Conservation (phyloP, 2,888 invertebrate genomes). For the Nephrotoma appendiculata region DNA sequence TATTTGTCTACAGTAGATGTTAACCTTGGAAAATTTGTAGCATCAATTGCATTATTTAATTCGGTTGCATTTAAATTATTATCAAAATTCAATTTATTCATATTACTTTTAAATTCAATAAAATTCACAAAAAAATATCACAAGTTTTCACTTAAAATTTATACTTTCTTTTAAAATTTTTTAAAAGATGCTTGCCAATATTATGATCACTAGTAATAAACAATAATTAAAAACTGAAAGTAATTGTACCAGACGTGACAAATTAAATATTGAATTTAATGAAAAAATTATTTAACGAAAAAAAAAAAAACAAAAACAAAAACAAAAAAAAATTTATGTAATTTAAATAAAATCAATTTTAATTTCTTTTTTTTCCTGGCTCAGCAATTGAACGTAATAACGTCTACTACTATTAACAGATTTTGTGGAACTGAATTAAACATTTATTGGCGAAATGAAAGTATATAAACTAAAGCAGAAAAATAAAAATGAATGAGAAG, state of each 20-base stretch:
- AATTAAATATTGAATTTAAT: not conserved
- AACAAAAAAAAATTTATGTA: not conserved
- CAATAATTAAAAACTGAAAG: not conserved
- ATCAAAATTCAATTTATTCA: not conserved
- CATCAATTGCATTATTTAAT: constrained; percentile 32
- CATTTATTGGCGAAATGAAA: not conserved
- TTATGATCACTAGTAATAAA: not conserved
- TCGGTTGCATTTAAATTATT: constrained; percentile 15
- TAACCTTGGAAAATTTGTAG: constrained; percentile 30
- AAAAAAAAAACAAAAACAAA: not conserved
- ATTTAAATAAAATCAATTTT: not conserved
- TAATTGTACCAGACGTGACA: not conserved
- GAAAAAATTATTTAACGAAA: not conserved
- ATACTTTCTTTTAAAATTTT: not conserved
- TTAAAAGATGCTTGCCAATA: not conserved
- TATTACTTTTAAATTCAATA: not conserved
- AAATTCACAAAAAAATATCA: not conserved
- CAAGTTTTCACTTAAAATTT: not conserved
- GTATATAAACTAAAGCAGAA: not conserved
- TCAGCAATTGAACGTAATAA: not conserved
- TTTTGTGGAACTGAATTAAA: not conserved
- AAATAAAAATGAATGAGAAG: not conserved
- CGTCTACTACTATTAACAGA: not conserved
- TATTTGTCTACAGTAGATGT: not conserved
- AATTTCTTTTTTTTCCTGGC: not conserved